Evolutionary conservation across 2,888 invertebrate genomes (phyloP).

Genomic region (Hecatera dysodea): DNA sequence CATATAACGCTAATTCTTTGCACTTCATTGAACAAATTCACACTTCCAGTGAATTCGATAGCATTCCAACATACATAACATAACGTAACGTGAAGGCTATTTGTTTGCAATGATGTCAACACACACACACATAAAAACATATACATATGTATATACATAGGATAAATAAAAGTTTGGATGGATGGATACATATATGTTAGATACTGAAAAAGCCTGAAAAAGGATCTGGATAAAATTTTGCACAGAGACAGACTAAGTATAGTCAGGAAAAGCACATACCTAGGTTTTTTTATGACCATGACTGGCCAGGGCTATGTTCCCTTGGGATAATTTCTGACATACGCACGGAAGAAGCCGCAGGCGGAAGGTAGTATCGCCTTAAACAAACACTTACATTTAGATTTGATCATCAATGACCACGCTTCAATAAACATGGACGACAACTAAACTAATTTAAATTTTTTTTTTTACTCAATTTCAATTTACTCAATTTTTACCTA

Average conservation of each 20-base stretch:
- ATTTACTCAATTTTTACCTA: accelerated
- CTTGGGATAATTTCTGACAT: too few species aligned
- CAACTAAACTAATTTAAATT: not conserved
- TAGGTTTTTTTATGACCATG: too few species aligned
- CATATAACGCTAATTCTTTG: constrained; percentile 5
- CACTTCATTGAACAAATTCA: constrained; percentile 35
- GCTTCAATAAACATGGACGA: constrained; percentile 21
- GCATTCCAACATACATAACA: constrained; percentile 5
- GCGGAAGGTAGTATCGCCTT: not conserved
- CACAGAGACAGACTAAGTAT: too few species aligned
- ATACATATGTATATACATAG: too few species aligned
- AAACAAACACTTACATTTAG: constrained; percentile 29
- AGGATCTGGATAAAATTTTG: too few species aligned
- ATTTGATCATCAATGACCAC: constrained; percentile 44
- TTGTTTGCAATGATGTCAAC: not conserved
- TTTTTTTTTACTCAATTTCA: too few species aligned
- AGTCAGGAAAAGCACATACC: too few species aligned
- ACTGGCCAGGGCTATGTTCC: too few species aligned
- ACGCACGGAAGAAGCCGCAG: too few species aligned
- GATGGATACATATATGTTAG: too few species aligned
- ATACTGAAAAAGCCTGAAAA: too few species aligned
- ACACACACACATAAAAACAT: constrained; percentile 6
- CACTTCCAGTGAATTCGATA: constrained; percentile 15
- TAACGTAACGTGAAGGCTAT: not conserved
- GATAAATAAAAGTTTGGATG: too few species aligned